Conservation (phyloP, 2,113 vertebrate genomes). For the Pterophyllum scalare region DNA sequence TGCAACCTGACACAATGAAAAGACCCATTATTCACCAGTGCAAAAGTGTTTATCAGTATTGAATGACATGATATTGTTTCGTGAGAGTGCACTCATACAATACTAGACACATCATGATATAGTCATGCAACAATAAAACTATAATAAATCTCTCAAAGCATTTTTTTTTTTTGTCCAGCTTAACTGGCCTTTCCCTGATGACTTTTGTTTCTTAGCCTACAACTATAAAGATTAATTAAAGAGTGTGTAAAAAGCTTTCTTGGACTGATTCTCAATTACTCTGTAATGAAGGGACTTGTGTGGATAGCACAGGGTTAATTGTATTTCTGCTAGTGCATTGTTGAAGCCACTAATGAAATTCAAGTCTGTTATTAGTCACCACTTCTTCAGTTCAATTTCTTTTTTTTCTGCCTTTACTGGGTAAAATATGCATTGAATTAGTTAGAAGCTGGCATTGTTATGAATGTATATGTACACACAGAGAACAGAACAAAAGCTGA, state of each 20-base stretch:
- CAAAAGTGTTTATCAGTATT: conserved; percentile 21
- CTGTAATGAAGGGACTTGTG: conserved; percentile 45
- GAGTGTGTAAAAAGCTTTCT: conserved; percentile 8
- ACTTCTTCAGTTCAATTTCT: not conserved
- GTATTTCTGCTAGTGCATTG: conserved; percentile 46
- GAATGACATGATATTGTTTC: conserved; percentile 11
- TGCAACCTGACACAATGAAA: not conserved
- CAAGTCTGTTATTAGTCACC: conserved; percentile 25
- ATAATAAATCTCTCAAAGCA: conserved; percentile 23
- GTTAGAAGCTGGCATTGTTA: not conserved
- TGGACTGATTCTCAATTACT: conserved; percentile 46
- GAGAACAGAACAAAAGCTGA: not conserved
- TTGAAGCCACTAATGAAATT: conserved; percentile 42
- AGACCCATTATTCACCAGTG: conserved; percentile 5
- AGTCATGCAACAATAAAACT: conserved; percentile 19
- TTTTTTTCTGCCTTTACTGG: not conserved
- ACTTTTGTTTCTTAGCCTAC: conserved; percentile 19
- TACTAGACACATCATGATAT: conserved; percentile 6
- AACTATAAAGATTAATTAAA: conserved; percentile 40
- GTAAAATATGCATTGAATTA: not conserved
- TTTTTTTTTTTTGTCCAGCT: conserved; percentile 11
- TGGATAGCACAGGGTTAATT: conserved; percentile 52
- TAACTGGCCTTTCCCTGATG: conserved; percentile 28
- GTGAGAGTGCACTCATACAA: not conserved
- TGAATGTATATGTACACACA: not conserved